These are phyloP conservation scores for Tupaia tana DNA, from an alignment of 2,113 vertebrate genomes.

Conservation along the genomic window DNA sequence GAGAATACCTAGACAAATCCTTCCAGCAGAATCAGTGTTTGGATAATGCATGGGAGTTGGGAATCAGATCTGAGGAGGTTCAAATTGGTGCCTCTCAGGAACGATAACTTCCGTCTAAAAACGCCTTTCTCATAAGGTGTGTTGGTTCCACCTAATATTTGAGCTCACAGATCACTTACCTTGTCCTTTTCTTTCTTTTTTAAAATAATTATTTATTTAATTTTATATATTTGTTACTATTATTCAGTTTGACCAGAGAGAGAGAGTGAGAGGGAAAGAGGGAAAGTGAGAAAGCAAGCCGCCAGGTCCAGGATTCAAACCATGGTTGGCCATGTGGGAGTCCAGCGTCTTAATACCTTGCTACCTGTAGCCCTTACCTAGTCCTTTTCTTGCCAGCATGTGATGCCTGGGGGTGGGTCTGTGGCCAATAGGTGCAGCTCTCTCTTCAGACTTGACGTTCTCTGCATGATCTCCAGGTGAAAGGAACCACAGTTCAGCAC, in stretches of 20 bases:
- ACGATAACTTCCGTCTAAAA: slow-evolving; percentile 93
- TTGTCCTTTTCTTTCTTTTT: too few species aligned
- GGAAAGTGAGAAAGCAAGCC: too few species aligned
- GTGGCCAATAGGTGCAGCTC: slow-evolving; percentile 91
- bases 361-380: not conserved
- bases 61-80: slow-evolving; percentile 96
- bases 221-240: too few species aligned
- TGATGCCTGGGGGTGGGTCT: slow-evolving; percentile 94
- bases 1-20: slow-evolving; percentile 96
- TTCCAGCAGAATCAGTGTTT: slow-evolving; percentile 96
- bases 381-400: slow-evolving; percentile 91
- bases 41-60: slow-evolving; percentile 98
- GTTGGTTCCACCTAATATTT: slow-evolving; percentile 91
- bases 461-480: slow-evolving; percentile 89
- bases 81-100: slow-evolving; percentile 97
- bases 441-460: slow-evolving; percentile 90
- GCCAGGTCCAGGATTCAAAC: too few species aligned
- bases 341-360: too few species aligned
- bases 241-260: too few species aligned
- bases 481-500: not conserved
- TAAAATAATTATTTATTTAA: too few species aligned
- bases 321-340: too few species aligned
- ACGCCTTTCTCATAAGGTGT: slow-evolving; percentile 96
- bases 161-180: slow-evolving; percentile 90
- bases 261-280: too few species aligned